A percentile compares a stretch with the other conserved stretches of the same genome.
phyloP scores from a whole-genome alignment of 2,888 invertebrate species.

The Leistus spinibarbis region DNA sequence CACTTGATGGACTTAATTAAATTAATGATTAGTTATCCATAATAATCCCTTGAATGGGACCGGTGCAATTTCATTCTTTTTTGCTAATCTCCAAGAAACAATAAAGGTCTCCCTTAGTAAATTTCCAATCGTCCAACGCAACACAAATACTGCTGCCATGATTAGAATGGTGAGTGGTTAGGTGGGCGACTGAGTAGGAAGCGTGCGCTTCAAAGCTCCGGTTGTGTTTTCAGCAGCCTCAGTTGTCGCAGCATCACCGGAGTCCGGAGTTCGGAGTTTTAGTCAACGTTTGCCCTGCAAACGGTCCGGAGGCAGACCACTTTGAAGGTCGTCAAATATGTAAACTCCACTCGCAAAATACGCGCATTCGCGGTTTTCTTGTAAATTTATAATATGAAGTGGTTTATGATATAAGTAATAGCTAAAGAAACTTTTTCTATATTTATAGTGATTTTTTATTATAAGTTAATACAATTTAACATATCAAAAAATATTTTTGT shows the following conservation, averaged over 20 bases:
- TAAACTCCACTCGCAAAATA: not conserved
- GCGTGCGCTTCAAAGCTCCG: constrained; percentile 21
- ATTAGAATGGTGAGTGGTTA: not conserved
- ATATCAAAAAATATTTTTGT: constrained; percentile 20
- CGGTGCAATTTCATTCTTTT: constrained; percentile 15
- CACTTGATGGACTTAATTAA: constrained; percentile 15
- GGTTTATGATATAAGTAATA: not conserved
- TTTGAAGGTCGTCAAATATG: not conserved
- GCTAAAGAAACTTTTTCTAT: not conserved
- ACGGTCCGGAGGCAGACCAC: constrained; percentile 24
- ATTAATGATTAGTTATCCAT: constrained; percentile 26
- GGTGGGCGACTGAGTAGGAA: constrained; percentile 1
- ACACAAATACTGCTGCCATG: not conserved
- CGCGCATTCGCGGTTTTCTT: not conserved
- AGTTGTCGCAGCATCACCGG: constrained; percentile 28
- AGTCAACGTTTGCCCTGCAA: constrained; percentile 24
- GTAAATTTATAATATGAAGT: not conserved
- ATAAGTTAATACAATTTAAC: not conserved
- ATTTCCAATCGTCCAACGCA: constrained; percentile 5
- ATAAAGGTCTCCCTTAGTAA: constrained; percentile 8
- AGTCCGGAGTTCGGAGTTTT: constrained; percentile 30
- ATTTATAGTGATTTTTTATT: not conserved
- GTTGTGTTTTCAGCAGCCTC: constrained; percentile 14
- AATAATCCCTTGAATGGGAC: constrained; percentile 19
- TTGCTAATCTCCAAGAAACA: constrained; percentile 33